Percentiles rank a stretch among this genome's conserved stretches.
Evolutionary conservation across 2,797 vertebrate genomes (phyloP).

Genomic region (Enteromius anoplus): DNA sequence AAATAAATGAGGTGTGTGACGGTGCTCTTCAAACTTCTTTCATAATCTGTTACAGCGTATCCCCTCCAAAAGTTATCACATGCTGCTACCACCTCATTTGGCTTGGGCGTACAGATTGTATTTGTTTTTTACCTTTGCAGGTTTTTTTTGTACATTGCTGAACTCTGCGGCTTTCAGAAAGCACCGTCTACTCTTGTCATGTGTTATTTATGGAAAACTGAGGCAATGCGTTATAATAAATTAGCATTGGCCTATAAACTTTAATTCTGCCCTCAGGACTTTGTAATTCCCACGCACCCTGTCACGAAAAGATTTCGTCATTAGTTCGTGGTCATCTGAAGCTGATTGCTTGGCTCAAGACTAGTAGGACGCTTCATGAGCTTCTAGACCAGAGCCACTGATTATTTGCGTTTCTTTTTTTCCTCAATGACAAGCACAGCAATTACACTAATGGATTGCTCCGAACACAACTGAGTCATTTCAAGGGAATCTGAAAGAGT

Average conservation of each 20-base stretch:
- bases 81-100: conserved; percentile 24
- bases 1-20: conserved; percentile 42
- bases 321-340: background rate
- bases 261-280: conserved; percentile 4
- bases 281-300: background rate
- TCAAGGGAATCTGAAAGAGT: conserved; percentile 68
- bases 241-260: conserved; percentile 24
- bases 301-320: background rate
- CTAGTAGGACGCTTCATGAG: background rate
- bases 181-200: background rate
- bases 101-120: background rate
- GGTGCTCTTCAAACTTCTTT: too few relatives aligned
- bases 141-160: background rate
- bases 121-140: background rate
- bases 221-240: conserved; percentile 1
- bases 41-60: too few relatives aligned
- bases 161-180: background rate
- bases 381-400: conserved; percentile 49
- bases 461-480: conserved; percentile 60
- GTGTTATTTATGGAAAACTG: conserved; percentile 19
- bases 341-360: conserved; percentile 24
- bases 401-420: conserved; percentile 62
- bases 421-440: conserved; percentile 58
- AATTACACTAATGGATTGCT: conserved; percentile 56
- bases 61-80: conserved; percentile 8